phyloP scores from a whole-genome alignment of 1,140 invertebrate species.

The Drosophila carrolli region DNA sequence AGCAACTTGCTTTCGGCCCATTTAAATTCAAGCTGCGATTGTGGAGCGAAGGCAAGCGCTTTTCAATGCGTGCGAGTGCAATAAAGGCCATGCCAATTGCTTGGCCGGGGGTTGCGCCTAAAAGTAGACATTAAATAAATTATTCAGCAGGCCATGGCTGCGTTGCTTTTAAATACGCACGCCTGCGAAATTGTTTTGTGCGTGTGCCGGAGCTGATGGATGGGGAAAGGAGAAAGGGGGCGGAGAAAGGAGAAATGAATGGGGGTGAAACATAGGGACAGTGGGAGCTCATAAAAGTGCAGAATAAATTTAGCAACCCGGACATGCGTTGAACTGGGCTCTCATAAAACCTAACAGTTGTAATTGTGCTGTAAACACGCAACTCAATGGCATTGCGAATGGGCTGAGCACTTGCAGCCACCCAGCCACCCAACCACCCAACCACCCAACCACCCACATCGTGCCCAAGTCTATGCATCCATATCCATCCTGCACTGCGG shows the following conservation, averaged over 20 bases:
- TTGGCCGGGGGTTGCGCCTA: constrained; percentile 61
- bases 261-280: constrained; percentile 6
- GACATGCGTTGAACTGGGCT: constrained; percentile 58
- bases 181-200: constrained; percentile 65
- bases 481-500: constrained; percentile 57
- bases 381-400: constrained; percentile 78
- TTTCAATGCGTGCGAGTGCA: constrained; percentile 58
- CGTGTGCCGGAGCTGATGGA: constrained; percentile 16
- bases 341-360: constrained; percentile 80
- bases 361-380: constrained; percentile 83
- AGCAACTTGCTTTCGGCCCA: constrained; percentile 40
- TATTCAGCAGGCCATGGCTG: constrained; percentile 55
- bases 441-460: not conserved
- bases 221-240: not conserved
- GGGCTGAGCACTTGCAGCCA: constrained; percentile 35
- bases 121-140: constrained; percentile 83
- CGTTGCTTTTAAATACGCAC: constrained; percentile 61
- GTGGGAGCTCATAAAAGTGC: constrained; percentile 74
- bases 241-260: no score
- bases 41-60: constrained; percentile 26
- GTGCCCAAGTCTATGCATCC: constrained; percentile 28
- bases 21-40: constrained; percentile 64
- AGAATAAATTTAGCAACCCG: constrained; percentile 63
- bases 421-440: constrained; percentile 6
- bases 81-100: constrained; percentile 68